Evolutionary conservation across 2,888 invertebrate genomes (phyloP).

Genomic region (Buathra laborator): DNA sequence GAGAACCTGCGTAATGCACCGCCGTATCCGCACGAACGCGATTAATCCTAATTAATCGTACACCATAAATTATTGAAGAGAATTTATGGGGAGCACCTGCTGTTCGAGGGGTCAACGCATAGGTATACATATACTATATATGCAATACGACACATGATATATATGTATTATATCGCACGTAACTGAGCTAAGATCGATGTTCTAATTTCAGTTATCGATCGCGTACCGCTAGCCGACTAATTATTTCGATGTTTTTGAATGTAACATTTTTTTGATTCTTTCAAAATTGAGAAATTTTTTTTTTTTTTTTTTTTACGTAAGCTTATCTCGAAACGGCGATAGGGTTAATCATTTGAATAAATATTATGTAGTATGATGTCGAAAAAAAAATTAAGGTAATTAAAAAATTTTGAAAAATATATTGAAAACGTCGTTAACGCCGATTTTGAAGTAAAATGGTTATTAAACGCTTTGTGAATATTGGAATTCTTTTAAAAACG

Average conservation of each 20-base stretch:
- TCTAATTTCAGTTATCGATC: conserved; percentile 2
- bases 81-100: conserved; percentile 65
- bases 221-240: background rate
- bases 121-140: conserved; percentile 14
- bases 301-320: too few species aligned
- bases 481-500: too few species aligned
- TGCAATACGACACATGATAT: conserved; percentile 6
- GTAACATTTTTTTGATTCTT: background rate
- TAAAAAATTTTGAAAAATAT: too few species aligned
- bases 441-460: too few species aligned
- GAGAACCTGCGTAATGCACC: conserved; percentile 56
- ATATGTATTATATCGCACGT: conserved; percentile 3
- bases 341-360: too few species aligned
- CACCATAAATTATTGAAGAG: conserved; percentile 65
- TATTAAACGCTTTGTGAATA: too few species aligned
- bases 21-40: conserved; percentile 47
- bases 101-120: conserved; percentile 58
- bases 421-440: too few species aligned
- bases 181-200: background rate
- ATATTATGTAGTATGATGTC: too few species aligned
- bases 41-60: conserved; percentile 67
- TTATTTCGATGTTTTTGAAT: background rate
- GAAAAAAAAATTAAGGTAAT: too few species aligned
- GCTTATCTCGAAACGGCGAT: too few species aligned
- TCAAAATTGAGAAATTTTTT: background rate